These are phyloP conservation scores for Gymnobelideus leadbeateri DNA, from an alignment of 2,113 vertebrate species.

Conservation along the genomic window DNA sequence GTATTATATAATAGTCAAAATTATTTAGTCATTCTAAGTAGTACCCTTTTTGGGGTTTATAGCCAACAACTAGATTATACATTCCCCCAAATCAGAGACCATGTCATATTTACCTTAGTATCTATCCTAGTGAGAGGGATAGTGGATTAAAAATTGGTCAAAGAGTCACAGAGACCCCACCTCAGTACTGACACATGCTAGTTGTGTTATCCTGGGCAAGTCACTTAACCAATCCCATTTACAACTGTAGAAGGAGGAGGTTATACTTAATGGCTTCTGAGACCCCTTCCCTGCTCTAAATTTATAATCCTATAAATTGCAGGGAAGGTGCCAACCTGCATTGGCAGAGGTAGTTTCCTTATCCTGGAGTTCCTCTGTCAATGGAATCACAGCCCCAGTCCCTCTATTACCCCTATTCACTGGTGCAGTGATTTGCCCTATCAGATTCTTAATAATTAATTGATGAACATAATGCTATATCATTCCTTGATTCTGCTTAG, in stretches of 20 bases:
- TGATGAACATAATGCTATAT: neutral
- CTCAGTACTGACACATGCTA: neutral
- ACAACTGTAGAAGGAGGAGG: neutral
- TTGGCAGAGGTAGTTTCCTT: neutral
- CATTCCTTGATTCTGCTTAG: neutral
- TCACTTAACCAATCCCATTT: neutral
- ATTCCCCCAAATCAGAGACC: neutral
- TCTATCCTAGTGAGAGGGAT: neutral
- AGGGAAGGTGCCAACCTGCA: neutral
- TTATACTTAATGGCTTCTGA: neutral
- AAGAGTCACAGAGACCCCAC: neutral
- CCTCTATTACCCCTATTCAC: too few species aligned
- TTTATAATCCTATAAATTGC: neutral
- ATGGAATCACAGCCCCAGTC: neutral
- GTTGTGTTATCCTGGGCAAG: neutral
- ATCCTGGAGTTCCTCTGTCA: too few species aligned
- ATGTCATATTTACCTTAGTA: neutral
- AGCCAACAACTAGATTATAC: neutral
- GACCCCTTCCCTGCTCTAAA: too few species aligned
- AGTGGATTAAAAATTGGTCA: neutral
- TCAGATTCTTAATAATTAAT: neutral
- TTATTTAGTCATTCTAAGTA: neutral
- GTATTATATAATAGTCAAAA: too few species aligned
- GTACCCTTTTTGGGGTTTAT: neutral
- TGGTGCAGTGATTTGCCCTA: neutral